Conservation (phyloP, 2,797 vertebrate genomes). For the Nannoperca australis region DNA sequence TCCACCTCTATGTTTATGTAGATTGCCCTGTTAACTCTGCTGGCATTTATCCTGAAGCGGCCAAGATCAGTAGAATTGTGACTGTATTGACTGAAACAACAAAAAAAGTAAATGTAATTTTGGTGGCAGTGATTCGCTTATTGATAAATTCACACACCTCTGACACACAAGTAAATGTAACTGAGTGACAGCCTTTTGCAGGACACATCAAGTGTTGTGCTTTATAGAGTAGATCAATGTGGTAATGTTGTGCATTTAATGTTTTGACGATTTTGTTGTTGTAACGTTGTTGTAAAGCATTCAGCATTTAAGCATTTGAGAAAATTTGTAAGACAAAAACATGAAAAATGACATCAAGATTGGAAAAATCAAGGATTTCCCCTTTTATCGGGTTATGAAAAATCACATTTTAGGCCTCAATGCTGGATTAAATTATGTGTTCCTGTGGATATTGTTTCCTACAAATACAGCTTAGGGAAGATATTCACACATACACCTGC, state of each 20-base stretch:
- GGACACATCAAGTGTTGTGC: not conserved
- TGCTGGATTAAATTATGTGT: constrained; percentile 19
- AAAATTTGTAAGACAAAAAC: not conserved
- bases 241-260: not conserved
- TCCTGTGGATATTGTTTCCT: constrained; percentile 27
- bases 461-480: constrained; percentile 31
- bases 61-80: not conserved
- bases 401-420: constrained; percentile 7
- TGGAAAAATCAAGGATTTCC: not conserved
- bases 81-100: not conserved
- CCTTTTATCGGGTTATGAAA: not conserved
- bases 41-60: no score
- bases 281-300: not conserved
- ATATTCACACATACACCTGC: constrained; percentile 33
- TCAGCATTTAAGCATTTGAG: not conserved
- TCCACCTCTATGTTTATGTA: not conserved
- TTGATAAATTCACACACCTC: constrained; percentile 1
- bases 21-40: not conserved
- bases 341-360: not conserved
- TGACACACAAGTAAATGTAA: not conserved
- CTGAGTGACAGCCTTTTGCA: not conserved
- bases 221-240: not conserved
- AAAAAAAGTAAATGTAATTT: not conserved
- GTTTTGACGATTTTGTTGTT: not conserved
- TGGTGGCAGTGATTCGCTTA: not conserved